A percentile compares a stretch with the other conserved stretches of the same genome.
Evolutionary conservation across 2,888 invertebrate species (phyloP).

Genomic region (Drymonia ruficornis): DNA sequence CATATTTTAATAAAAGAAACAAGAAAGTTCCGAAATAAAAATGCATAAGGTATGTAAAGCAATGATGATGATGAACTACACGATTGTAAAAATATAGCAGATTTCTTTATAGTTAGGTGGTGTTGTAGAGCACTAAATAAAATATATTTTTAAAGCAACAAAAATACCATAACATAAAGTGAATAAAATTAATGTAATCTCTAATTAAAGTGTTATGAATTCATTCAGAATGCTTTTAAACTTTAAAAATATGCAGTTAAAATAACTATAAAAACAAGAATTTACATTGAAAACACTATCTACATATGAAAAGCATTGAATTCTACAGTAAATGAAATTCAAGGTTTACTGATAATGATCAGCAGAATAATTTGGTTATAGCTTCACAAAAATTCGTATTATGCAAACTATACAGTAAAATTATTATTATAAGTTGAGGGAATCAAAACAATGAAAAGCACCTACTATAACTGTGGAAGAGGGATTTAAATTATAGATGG

Average conservation of each 20-base stretch:
- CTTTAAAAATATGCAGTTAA: conserved; percentile 1
- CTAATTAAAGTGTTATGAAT: not conserved
- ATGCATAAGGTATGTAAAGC: no score
- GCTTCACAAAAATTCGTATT: not conserved
- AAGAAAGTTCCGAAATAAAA: no score
- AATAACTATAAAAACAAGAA: conserved; percentile 1
- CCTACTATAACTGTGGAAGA: no score
- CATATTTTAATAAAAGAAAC: no score
- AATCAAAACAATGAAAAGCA: no score
- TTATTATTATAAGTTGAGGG: not conserved
- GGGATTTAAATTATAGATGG: no score
- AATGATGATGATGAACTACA: no score
- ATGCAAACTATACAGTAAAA: not conserved
- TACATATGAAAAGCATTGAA: conserved; percentile 8
- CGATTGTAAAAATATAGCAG: no score
- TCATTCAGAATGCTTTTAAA: not conserved
- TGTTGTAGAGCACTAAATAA: no score
- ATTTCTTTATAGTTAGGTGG: no score
- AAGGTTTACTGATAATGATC: conserved; percentile 7
- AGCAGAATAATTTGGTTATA: conserved; percentile 5
- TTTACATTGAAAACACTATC: not conserved
- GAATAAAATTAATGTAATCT: not conserved
- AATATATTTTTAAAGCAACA: no score
- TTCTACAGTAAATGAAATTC: conserved; percentile 4
- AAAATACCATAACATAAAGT: no score